Conservation (phyloP, 2,113 vertebrate species). For the Forbesichthys agassizii region DNA sequence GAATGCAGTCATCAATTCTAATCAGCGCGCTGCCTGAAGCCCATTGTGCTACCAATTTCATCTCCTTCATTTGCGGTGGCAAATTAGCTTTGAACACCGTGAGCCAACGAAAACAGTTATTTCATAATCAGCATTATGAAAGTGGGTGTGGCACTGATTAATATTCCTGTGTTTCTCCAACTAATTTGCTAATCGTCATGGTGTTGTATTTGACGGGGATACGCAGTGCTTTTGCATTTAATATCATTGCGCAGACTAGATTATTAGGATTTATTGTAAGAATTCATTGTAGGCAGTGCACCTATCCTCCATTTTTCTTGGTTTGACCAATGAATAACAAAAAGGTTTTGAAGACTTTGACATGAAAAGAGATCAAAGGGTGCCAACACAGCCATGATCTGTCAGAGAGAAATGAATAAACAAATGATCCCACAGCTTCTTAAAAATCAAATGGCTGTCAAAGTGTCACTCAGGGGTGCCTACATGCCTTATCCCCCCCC, state of each 20-base stretch:
- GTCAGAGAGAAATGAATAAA: slow-evolving; percentile 60
- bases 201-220: slow-evolving; percentile 14
- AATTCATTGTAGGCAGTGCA: neutral
- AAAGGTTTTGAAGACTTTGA: slow-evolving; percentile 55
- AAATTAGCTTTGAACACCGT: slow-evolving; percentile 58
- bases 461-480: slow-evolving; percentile 65
- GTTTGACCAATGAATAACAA: slow-evolving; percentile 63
- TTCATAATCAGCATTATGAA: slow-evolving; percentile 52
- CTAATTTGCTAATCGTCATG: slow-evolving; percentile 38
- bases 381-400: slow-evolving; percentile 52
- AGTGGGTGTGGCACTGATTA: slow-evolving; percentile 28
- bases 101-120: slow-evolving; percentile 51
- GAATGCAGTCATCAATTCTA: slow-evolving; percentile 58
- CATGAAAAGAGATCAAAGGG: slow-evolving; percentile 24
- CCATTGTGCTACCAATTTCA: slow-evolving; percentile 58
- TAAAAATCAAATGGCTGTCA: slow-evolving; percentile 72
- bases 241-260: slow-evolving; percentile 19
- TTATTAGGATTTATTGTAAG: neutral
- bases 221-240: slow-evolving; percentile 12
- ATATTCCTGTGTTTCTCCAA: slow-evolving; percentile 22
- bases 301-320: slow-evolving; percentile 11
- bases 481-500: neutral
- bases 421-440: slow-evolving; percentile 53
- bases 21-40: slow-evolving; percentile 53
- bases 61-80: slow-evolving; percentile 61